phyloP scores from a whole-genome alignment of 2,113 vertebrate species.

The Notothenia rossii region DNA sequence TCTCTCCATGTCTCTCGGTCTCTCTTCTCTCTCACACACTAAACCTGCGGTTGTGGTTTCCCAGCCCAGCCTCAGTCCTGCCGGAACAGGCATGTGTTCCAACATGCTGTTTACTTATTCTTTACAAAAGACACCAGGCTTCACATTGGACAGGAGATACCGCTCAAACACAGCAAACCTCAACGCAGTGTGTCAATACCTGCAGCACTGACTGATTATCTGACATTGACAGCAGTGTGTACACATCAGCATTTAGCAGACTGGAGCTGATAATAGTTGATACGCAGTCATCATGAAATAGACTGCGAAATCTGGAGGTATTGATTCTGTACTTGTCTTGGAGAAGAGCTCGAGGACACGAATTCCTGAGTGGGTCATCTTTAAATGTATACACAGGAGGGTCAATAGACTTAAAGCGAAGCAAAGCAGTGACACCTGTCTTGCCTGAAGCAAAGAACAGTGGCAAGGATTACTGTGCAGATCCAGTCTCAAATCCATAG shows the following conservation, averaged over 20 bases:
- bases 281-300: constrained; percentile 17
- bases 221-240: constrained; percentile 40
- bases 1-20: neutral
- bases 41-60: constrained; percentile 32
- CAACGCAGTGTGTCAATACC: constrained; percentile 67
- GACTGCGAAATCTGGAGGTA: constrained; percentile 8
- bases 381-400: neutral
- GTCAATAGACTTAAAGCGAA: constrained; percentile 28
- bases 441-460: constrained; percentile 29
- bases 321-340: neutral
- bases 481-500: constrained; percentile 34
- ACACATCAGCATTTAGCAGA: constrained; percentile 40
- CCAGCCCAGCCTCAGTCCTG: constrained; percentile 53
- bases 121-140: constrained; percentile 67
- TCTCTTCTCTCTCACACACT: neutral
- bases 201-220: constrained; percentile 31
- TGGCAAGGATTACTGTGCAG: neutral
- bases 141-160: constrained; percentile 46
- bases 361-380: constrained; percentile 41
- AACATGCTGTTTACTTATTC: constrained; percentile 74
- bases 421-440: constrained; percentile 49
- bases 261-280: constrained; percentile 46
- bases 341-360: constrained; percentile 3
- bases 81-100: constrained; percentile 61
- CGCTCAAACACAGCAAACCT: constrained; percentile 56